These are phyloP conservation scores for Xanthorhoe spadicearia DNA, from an alignment of 2,888 invertebrate genomes.

Conservation along the genomic window DNA sequence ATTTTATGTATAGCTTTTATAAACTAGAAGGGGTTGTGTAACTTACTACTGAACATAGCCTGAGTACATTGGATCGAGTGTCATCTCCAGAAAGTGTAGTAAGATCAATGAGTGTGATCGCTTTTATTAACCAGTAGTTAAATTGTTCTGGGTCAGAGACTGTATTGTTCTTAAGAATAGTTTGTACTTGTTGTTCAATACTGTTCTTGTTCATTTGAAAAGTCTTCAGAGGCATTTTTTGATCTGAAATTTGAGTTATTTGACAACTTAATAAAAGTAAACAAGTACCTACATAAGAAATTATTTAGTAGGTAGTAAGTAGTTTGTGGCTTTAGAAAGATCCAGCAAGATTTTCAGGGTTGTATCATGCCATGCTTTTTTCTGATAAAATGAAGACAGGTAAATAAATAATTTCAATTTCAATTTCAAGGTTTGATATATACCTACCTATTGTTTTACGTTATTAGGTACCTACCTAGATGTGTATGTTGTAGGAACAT, in stretches of 20 bases:
- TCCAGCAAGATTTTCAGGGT: too few species aligned
- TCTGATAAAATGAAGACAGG: too few species aligned
- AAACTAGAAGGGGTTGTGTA: not conserved
- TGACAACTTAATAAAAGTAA: not conserved
- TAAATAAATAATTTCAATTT: too few species aligned
- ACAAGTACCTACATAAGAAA: too few species aligned
- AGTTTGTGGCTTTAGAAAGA: not conserved
- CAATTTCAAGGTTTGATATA: too few species aligned
- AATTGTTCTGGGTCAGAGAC: slow-evolving; percentile 80
- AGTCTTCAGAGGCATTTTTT: slow-evolving; percentile 49
- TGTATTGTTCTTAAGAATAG: slow-evolving; percentile 56
- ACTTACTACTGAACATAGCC: slow-evolving; percentile 92
- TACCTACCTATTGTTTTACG: too few species aligned
- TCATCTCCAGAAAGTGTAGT: slow-evolving; percentile 96
- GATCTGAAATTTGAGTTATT: slow-evolving; percentile 20
- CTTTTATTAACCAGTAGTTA: slow-evolving; percentile 91
- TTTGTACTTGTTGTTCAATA: slow-evolving; percentile 66
- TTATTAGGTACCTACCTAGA: too few species aligned
- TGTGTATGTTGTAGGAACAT: too few species aligned
- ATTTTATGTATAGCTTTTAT: not conserved
- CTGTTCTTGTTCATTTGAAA: slow-evolving; percentile 63
- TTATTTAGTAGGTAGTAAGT: too few species aligned
- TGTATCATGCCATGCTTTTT: too few species aligned
- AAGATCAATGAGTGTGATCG: slow-evolving; percentile 94
- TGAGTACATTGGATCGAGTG: slow-evolving; percentile 89